phyloP scores from a whole-genome alignment of 2,113 vertebrate genomes.

The Stegostoma tigrinum region DNA sequence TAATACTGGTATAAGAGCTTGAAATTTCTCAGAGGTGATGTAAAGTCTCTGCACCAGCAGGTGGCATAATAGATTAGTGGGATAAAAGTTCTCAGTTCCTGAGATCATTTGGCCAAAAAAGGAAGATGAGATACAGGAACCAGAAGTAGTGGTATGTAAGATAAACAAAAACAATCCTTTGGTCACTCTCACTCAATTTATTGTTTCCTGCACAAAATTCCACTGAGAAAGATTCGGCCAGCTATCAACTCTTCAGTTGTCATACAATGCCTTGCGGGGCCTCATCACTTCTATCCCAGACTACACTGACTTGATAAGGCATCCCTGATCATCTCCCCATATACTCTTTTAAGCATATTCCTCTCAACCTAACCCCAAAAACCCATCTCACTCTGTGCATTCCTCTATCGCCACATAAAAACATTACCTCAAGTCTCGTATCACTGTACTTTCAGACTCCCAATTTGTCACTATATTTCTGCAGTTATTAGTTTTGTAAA shows the following conservation, averaged over 20 bases:
- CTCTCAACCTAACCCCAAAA: background rate
- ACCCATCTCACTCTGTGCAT: background rate
- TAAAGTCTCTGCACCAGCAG: background rate
- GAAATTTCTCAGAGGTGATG: background rate
- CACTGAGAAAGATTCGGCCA: background rate
- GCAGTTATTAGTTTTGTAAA: background rate
- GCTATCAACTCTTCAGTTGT: background rate
- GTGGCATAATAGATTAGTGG: background rate
- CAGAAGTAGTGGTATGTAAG: background rate
- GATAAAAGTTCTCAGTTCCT: background rate
- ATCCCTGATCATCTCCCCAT: background rate
- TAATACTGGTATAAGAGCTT: background rate
- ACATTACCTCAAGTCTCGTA: background rate
- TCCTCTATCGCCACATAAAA: background rate
- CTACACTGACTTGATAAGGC: background rate
- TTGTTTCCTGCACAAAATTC: background rate
- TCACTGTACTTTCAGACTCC: background rate
- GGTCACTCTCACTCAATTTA: background rate
- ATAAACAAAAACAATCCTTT: background rate
- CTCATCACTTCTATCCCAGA: no score
- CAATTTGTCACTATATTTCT: background rate
- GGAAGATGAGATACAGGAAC: background rate
- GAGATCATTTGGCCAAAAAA: background rate
- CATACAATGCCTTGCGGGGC: background rate
- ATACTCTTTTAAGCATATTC: background rate